Evolutionary conservation across 1,140 invertebrate genomes (phyloP), one percentile per base, ranked within the genome.

Genomic region (Drosophila novamexicana): DNA sequence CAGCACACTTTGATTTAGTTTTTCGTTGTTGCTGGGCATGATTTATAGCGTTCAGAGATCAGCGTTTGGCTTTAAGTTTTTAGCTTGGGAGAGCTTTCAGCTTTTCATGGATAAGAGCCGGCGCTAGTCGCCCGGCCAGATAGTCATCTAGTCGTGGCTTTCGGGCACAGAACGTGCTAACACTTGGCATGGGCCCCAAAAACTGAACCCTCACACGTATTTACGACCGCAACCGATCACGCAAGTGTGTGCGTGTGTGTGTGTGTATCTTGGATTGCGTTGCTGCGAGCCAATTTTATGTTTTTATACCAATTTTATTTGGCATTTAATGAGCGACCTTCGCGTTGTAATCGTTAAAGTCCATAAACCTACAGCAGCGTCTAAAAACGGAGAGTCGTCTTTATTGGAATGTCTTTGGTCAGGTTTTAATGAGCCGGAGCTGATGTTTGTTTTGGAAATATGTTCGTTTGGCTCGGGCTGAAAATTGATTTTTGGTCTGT

Each of bases 241-340:
- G 84, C 83, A 88, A 83, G 61, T 83, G 84, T 79, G 42, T 37
- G 53, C 39, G 22, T 22, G 22, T 22, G 64, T 83, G 83, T 37
- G 22, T 29, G 22, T 29, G 22, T 29, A 29, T 29, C 22, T 37
- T 49, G 52, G 39, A 7, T 58, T 3, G 16, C 47, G 37, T 54
- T 56, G 71, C 71, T 63, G 42, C 66, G 37, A 86, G 76, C 71
- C 79, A 86, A 86, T 88, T 86, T 71, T 80, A 75, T 89, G 80
- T 77, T 88, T 89, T 84, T 88, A 84, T 88, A 89, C 74, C 80
- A 76, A 88, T 89, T 88, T 88, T 89, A 89, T 88, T 88, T 89
- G 80, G 80, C 84, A 84, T 89, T 88, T 88, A 88, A 88, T 88
- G 84, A 83, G 82, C 84, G 84, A 81, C 84, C 84, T 88, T 88